Evolutionary conservation across 64 coral and sea anemone species (phyloP), one percentile per base, ranked within the genome.

Genomic region (Porites lutea): DNA sequence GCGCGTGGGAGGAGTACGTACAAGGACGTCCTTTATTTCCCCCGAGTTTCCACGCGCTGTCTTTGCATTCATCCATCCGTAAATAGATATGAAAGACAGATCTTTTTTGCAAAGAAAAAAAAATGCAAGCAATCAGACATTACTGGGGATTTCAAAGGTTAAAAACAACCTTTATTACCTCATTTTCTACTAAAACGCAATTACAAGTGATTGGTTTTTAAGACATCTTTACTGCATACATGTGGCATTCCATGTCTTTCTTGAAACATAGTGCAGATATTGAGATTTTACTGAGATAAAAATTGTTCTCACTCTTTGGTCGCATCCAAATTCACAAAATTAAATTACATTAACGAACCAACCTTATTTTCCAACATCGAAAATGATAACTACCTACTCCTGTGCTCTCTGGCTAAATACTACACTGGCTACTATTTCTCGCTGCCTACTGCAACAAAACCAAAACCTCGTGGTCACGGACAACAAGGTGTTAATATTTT

Each of bases 101-200:
- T 37, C 27, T 71, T 22, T 23, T 71, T 23, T 8, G 12, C 48
- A 13, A 74, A 2, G 0, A 74, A 47, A 15, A 3, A 71, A 73
- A 20, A 47, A 73, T 44, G 14, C 19, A 23, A n/a, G 11, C n/a
- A 73, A 47, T 9, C 37, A 73, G 51, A 50, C 5, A 19, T 6
- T 76, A 45, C 13, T 83, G 16, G 18, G 7, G 68, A 64, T 68
- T 61, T 18, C 46, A 68, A 2, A 66, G 45, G 51, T 19, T 8
- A 51, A 18, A 67, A 51, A 37, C 16, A 83, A 21, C 19, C 4
- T 83, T 83, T 83, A 82, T 83, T 83, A 47, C 18, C 81, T 67
- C 62, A 48, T 46, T 83, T 83, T 48, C 15, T 10, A 83, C 68
- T 83, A 83, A 61, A 82, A 65, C 79, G 49, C 79, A 83, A 83